Base-by-base conservation (phyloP, 2,797 vertebrate species). In the Hoplostethus atlanticus region DNA sequence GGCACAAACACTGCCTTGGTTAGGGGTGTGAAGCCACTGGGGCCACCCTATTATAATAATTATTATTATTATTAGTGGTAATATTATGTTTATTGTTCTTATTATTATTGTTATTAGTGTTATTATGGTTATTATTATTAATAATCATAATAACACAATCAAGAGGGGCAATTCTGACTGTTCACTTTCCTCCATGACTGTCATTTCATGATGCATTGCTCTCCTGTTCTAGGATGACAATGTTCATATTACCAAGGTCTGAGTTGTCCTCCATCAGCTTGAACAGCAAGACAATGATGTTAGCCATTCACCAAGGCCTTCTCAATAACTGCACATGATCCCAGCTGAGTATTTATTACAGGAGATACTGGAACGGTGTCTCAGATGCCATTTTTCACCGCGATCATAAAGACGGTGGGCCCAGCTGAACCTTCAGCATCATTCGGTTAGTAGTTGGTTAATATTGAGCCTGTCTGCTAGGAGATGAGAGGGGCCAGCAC, bases 11-110 rank as follows among this genome's bases (percentile, higher is more conserved):
- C 25, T 11, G 36, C 6, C 64, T 34, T 11, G 3, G 17, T 61
- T 25, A 25, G 4, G 17, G 56, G 62, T 73, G 54, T 48, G 17
- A 78, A 65, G 42, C 42, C 42, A 10, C 8, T 44, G 42, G 42
- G 42, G 42, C 12, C 12, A 44, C 9, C 3, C 42, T 21, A 21
- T 21, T 21, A 21, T 21, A 21, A 21, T 21, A 21, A 21, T 21
- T 21, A 1, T 21, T 21, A 21, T 21, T 21, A 21, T 21, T 21
- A 21, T 21, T 21, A 21, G 21, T 21, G 21, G 21, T 21, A 1
- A 1, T 21, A 21, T 21, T 21, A 21, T 21, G 21, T 21, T 21
- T 21, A 21, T 21, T 21, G 21, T 21, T 21, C 21, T 21, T 21
- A 21, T 21, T 21, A 21, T 21, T 21, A 21, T 21, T 1, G 1